Evolutionary conservation across 2,888 invertebrate species (phyloP).

Genomic region (Calephelis perditalis): DNA sequence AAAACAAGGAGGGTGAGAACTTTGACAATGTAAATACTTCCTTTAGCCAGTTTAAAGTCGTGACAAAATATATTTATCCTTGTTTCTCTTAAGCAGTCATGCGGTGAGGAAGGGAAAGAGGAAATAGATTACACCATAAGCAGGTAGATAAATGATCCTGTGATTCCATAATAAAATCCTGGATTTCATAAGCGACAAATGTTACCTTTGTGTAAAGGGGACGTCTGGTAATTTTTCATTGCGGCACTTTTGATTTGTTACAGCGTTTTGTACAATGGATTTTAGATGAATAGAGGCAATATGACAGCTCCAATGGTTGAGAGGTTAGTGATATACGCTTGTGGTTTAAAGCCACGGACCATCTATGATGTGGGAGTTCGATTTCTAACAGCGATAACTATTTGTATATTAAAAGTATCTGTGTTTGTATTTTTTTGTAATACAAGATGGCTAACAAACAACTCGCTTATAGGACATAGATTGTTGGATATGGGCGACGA

Average conservation of each 20-base stretch:
- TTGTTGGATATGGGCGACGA: too few species aligned
- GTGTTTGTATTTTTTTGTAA: too few species aligned
- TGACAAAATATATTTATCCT: conserved; percentile 3
- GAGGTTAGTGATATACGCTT: too few species aligned
- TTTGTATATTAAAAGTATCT: too few species aligned
- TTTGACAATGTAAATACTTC: conserved; percentile 8
- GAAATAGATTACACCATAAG: conserved; percentile 18
- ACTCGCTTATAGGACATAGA: too few species aligned
- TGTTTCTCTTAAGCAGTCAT: neutral
- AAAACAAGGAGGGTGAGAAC: conserved; percentile 8
- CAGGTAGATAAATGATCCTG: conserved; percentile 31
- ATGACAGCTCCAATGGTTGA: too few species aligned
- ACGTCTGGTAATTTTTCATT: conserved; percentile 27
- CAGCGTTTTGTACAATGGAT: conserved; percentile 5
- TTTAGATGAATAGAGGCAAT: neutral
- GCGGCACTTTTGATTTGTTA: conserved; percentile 3
- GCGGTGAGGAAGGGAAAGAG: neutral
- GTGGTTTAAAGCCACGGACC: too few species aligned
- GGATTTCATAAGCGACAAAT: conserved; percentile 35
- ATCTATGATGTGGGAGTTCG: too few species aligned
- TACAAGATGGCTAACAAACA: too few species aligned
- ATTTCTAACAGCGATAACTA: too few species aligned
- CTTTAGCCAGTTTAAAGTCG: conserved; percentile 1
- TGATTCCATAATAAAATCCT: conserved; percentile 37
- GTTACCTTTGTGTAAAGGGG: conserved; percentile 25